Evolutionary conservation across 2,888 invertebrate genomes (phyloP), one percentile per base, ranked within the genome.

Genomic region (Poecilobothrus nobilitatus): DNA sequence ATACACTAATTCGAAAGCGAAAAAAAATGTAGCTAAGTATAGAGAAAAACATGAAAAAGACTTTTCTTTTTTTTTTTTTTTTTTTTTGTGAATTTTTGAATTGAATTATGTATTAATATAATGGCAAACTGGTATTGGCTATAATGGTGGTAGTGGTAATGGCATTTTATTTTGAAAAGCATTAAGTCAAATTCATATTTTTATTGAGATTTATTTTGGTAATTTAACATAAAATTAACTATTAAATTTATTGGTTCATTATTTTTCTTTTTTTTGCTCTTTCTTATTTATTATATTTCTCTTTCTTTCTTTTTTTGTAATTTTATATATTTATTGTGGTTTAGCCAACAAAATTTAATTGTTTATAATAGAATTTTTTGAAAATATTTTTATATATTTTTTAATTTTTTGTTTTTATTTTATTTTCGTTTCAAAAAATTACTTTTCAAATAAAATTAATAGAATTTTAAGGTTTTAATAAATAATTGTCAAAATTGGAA

Each of bases 141-240:
- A 12, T 53, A 18, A 6, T 18, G n/a, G 53, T 53, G 53, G n/a
- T 53, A 18, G 9, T 27, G 27, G 27, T 27, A 27, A 27, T 27
- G 27, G 27, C 27, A 27, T 27, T 27, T 27, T 27, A 27, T 27
- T 27, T 27, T 27, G 53, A 9, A 15, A 18, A 53, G 6, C 53
- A 53, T 53, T 53, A 53, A 53, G n/a, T n/a, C 53, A 53, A 53
- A 53, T 10, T 37, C 12, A 37, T 37, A 53, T 12, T 53, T 53
- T 53, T 53, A 53, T 53, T 53, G 53, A 53, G 53, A 53, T 53
- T 53, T 53, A 53, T 53, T 53, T 53, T n/a, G 53, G 53, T 53
- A 53, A 53, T 53, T 53, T 53, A 53, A 53, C 53, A 53, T 53
- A 53, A 53, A 53, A 53, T 53, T 53, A 53, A 53, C 12, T 53